Percentiles rank a stretch among this genome's conserved stretches.
Evolutionary conservation across 64 coral and sea anemone species (phyloP).

Genomic region (Stichodactyla mertensii): DNA sequence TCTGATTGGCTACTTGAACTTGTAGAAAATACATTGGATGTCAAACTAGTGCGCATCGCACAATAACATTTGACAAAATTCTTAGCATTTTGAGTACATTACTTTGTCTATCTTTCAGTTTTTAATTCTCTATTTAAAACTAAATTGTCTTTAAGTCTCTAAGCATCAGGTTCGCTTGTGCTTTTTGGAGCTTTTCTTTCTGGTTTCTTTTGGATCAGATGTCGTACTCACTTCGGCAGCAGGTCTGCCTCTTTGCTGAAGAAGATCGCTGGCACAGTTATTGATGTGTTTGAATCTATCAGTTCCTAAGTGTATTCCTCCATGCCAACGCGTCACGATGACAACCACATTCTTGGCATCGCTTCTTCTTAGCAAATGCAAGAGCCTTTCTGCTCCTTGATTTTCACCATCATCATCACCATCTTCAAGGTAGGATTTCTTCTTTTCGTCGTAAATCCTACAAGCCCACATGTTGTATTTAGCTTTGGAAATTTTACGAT

Average conservation of each 20-base stretch:
- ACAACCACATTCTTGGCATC: conserved; percentile 75
- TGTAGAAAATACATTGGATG: too few species aligned
- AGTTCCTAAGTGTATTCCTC: conserved; percentile 79
- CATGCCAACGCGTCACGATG: conserved; percentile 92
- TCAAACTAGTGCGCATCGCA: too few species aligned
- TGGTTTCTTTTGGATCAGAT: background rate
- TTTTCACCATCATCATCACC: background rate
- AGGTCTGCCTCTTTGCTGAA: background rate
- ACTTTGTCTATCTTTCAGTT: too few species aligned
- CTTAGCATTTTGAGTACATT: too few species aligned
- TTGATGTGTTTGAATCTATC: conserved; percentile 98
- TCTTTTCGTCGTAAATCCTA: background rate
- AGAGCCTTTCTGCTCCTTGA: conserved; percentile 31
- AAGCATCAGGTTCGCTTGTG: too few species aligned
- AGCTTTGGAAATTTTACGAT: conserved; percentile 11
- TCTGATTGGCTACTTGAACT: too few species aligned
- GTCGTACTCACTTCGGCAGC: background rate
- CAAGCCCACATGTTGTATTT: conserved; percentile 7
- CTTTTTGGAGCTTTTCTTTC: background rate
- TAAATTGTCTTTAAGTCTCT: too few species aligned
- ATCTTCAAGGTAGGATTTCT: background rate
- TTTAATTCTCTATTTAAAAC: too few species aligned
- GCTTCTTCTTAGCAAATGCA: conserved; percentile 77
- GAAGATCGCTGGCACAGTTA: conserved; percentile 70
- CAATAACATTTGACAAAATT: too few species aligned